Evolutionary conservation across 2,888 invertebrate species (phyloP), one percentile per base, ranked within the genome.

Genomic region (Bombylius discolor): DNA sequence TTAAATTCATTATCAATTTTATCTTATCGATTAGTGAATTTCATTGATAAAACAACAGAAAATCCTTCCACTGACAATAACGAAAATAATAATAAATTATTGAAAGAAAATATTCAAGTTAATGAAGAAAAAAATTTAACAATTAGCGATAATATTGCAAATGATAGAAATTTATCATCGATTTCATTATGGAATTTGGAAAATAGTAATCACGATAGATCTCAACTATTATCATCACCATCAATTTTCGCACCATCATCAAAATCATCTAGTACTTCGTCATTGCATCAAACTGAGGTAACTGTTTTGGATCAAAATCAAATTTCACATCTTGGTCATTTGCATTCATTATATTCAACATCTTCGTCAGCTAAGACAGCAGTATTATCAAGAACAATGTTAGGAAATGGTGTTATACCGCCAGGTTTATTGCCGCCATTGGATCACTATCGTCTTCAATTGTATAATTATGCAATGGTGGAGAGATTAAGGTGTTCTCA

Each of bases 381-480:
- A 51, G 57, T 58, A 57, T 58, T 58, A 23, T 60, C 60, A 39
- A 42, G 12, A 42, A 42, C 12, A 14, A 60, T 60, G 56, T 51
- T 60, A 6, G 60, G 60, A 5, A 52, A 49, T 52, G 51, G 34
- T 45, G 56, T 58, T 33, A 55, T 59, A 45, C 53, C 60, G 5
- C 48, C 53, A 3, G 60, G 59, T 13, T 51, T 61, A 12, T 46
- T 62, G 42, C 75, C 80, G 2, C 84, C 86, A 14, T 77, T 84
- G 60, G 90, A 91, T 67, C 89, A 90, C 68, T 90, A 91, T 70
- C 81, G 90, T 7, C 74, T 90, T 5, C 91, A 91, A 66, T 78
- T 92, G 2, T 91, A 91, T 73, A 90, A 91, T 73, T 90, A 90
- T 73, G 91, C 91, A 54, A 83, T 90, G 70, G 89, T 89, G 9